Base-by-base conservation (phyloP, 1,140 invertebrate species). In the Paralvinella palmiformis region DNA sequence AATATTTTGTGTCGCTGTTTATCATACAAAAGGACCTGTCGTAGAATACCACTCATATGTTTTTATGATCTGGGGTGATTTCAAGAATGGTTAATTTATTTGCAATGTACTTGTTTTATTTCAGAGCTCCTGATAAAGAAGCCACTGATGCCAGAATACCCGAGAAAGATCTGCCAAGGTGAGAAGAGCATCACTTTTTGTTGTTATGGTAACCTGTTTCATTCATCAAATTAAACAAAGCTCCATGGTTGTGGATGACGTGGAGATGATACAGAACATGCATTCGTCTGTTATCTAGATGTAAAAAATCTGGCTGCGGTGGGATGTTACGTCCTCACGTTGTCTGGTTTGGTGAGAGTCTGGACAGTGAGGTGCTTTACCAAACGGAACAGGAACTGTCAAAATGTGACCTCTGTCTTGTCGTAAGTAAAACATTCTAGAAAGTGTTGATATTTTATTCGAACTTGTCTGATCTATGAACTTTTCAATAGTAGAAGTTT, bases 321-420 rank as follows among this genome's bases (percentile, higher is more conserved):
- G 88, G 87, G 24, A 78, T 94, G n/a, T 75, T 92, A 7, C 81
- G 92, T 59, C 91, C 91, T 2, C 84, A 91, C 76, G 90, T 94
- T 66, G 88, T 94, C 15, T 94, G 92, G 92, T 94, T 94, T 84
- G 91, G 91, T 4, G 92, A 95, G 85, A 84, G 81, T 72, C 81
- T 94, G 56, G 84, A 92, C 66, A 63, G 80, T 24, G 72, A 84
- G 60, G 83, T 91, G 35, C 72, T 93, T 15, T 67, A 84, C 1
- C 81, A 82, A 78, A 85, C 88, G 67, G 85, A 85, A 56, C 69
- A 82, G 52, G 85, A 86, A 65, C 81, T 94, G 57, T 81, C 85
- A 58, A 77, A 81, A 3, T 94, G 91, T 83, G 91, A 94, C 75
- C 75, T 91, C 6, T 93, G 90, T 73, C 78, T 95, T 29, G 86